Conservation (phyloP, 2,113 vertebrate genomes). For the Zosterops borbonicus region DNA sequence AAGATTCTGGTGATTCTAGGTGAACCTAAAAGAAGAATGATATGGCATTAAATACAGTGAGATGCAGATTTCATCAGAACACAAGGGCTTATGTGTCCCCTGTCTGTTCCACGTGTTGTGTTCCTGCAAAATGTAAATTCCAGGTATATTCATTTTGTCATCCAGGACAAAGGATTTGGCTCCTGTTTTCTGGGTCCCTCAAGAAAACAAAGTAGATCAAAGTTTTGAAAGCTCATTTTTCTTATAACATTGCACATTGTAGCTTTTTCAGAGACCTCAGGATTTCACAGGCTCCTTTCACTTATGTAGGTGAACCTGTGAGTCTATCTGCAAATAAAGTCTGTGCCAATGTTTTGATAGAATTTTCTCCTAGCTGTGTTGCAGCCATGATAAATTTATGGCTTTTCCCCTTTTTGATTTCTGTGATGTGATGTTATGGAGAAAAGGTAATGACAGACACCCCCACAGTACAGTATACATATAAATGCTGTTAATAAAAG, state of each 20-base stretch:
- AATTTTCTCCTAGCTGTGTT: not conserved
- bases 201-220: not conserved
- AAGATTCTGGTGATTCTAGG: not conserved
- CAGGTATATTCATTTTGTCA: not conserved
- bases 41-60: not conserved
- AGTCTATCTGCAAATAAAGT: not conserved
- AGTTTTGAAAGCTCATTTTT: not conserved
- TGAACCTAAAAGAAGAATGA: not conserved
- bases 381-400: not conserved
- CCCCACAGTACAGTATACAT: not conserved
- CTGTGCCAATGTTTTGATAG: not conserved
- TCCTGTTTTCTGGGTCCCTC: not conserved
- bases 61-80: not conserved
- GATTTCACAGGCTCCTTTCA: not conserved
- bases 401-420: not conserved
- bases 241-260: not conserved
- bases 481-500: not conserved
- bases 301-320: not conserved
- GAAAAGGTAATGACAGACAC: not conserved
- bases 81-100: not conserved
- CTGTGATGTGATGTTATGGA: not conserved
- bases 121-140: not conserved
- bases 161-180: not conserved
- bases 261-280: not conserved
- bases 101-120: accelerated